Evolutionary conservation across 2,113 vertebrate species (phyloP), one percentile per base, ranked within the genome.

Genomic region (Phocoena sinus): DNA sequence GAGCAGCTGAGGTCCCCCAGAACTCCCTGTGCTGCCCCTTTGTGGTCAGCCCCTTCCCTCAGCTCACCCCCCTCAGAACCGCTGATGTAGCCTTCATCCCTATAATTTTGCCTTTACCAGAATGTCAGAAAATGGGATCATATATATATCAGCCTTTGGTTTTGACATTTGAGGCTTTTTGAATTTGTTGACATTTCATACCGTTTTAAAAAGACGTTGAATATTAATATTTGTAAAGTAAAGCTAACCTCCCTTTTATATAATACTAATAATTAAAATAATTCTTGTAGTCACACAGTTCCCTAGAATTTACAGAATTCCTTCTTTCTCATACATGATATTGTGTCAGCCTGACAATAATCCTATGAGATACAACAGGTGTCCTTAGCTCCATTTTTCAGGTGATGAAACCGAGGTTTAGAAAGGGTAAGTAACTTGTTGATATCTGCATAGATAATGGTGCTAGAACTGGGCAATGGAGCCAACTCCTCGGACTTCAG

Each of bases 221-320:
- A 6, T 89, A 50, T 95, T 83, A 87, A 50, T 93, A 44, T 89
- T 93, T 80, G 2, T 87, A 84, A 93, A 74, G 25, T 76, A 50
- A 91, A 91, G 25, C 60, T 85, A 70, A 60, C 68, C 25, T 86
- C 8, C 67, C 50, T 36, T 85, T 79, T 47, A 38, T 70, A 9
- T 63, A 84, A 62, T 65, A 56, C 44, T 65, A 73, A 50, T 63
- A 90, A 63, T 63, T 68, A 56, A 80, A 58, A 62, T 77, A 50
- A 76, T 73, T 77, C 6, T 56, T 62, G 23, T 10, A 60, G 63
- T 92, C 60, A 62, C 7, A 73, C 1, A n/a, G 21, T 82, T 93
- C 67, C 94, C 76, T 88, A 81, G 71, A 89, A 82, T 56, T 92
- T 77, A 89, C 10, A 89, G 1, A 93, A 65, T 65, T 86, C 20